These are phyloP conservation scores for Drosophila basisetae DNA, from an alignment of 2,888 invertebrate genomes.

Conservation along the genomic window DNA sequence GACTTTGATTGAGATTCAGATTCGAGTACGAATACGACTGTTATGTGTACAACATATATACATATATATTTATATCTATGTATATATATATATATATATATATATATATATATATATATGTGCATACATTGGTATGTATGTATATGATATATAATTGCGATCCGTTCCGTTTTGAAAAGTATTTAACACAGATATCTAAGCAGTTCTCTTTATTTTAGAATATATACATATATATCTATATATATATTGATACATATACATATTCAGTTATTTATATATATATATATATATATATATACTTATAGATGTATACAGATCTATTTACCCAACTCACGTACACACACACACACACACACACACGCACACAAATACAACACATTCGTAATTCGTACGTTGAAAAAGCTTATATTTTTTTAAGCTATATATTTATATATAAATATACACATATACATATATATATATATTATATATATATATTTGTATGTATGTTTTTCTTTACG, in stretches of 20 bases:
- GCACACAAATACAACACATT: constrained; percentile 48
- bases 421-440: constrained; percentile 31
- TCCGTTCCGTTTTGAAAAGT: constrained; percentile 41
- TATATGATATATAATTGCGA: constrained; percentile 32
- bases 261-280: constrained; percentile 4
- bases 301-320: constrained; percentile 28
- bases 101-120: constrained; percentile 2
- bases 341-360: constrained; percentile 46
- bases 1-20: constrained; percentile 46
- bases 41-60: constrained; percentile 18
- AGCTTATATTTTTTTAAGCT: constrained; percentile 52
- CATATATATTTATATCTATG: background rate
- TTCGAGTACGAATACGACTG: constrained; percentile 39
- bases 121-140: constrained; percentile 6
- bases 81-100: constrained; percentile 2
- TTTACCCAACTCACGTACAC: constrained; percentile 44
- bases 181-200: constrained; percentile 51
- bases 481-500: constrained; percentile 32
- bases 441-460: constrained; percentile 25
- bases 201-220: constrained; percentile 22
- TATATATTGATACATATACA: background rate
- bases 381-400: constrained; percentile 55
- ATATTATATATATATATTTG: constrained; percentile 25
- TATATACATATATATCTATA: constrained; percentile 7
- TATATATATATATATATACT: constrained; percentile 13